Base-by-base conservation (phyloP, 2,113 vertebrate genomes). In the Thunnus thynnus region DNA sequence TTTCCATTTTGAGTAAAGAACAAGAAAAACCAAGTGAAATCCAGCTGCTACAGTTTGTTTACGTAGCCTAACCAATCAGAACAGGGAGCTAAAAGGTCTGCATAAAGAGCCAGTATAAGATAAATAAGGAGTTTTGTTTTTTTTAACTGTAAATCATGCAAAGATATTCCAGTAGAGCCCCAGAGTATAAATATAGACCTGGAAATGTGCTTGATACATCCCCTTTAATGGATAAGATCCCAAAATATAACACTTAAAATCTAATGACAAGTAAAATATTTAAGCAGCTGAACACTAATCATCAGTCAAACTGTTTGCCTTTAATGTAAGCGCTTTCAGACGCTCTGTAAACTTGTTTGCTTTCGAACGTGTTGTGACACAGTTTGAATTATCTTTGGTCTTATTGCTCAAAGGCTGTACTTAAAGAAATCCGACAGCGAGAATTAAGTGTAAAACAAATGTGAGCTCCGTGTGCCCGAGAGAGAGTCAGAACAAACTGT, bases 401-500 rank as follows among this genome's bases (percentile, higher is more conserved):
- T 72, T 52, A 60, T 52, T 5, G 14, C 65, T 72, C 71, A 65
- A 51, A 62, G 46, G 48, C 78, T 14, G 50, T 25, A 41, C 52
- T 69, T 76, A 51, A 57, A 82, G 76, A 50, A 86, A 80, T 52
- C 41, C 57, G 82, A 85, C 83, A 73, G 69, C 0, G 5, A 58
- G 78, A 63, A 65, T 85, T 54, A 80, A 87, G 86, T 82, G 65
- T 76, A 76, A 88, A 93, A 83, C 76, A 61, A 89, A 89, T 80
- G 76, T 52, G 55, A 80, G 84, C 48, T 83, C 72, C 68, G 36
- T 80, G 78, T 55, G 57, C 78, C 73, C 81, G 7, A 67, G 87
- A 67, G 87, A 91, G 85, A 87, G 71, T 84, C 71, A 78, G 89
- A 86, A 86, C 89, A 89, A 92, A 94, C 89, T 83, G 84, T 85